Base-by-base conservation (phyloP, 2,888 invertebrate species). In the Cephus sareptanus region DNA sequence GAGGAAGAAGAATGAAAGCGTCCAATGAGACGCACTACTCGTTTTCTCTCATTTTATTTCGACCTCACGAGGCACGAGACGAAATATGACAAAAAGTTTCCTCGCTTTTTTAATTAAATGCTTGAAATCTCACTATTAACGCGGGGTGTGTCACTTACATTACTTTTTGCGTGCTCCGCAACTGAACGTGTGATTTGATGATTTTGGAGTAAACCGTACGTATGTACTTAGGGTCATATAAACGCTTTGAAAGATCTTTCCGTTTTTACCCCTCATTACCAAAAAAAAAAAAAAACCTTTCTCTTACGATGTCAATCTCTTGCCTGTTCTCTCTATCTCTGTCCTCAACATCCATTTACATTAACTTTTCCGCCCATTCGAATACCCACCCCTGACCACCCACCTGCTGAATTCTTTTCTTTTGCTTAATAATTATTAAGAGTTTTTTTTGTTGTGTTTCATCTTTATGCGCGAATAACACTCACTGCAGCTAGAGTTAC, bases 401-500 rank as follows among this genome's bases (percentile, higher is more conserved):
- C 74, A 74, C 74, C 74, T 74, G 74, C 74, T 74, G 74, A 74
- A 74, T 34, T 74, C 34, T 74, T 74, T 74, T 40, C 77, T 37
- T 76, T 75, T 77, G 75, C 80, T 80, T 74, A 74, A 74, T 69
- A 79, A 77, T 81, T 81, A 77, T 81, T 81, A 81, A 81, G 81
- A 81, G 81, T 81, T 81, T 81, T 87, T 87, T 87, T 87, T 89
- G 86, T 87, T 89, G 88, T 90, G 86, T 89, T 86, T 90, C 89
- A 89, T 87, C 90, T 89, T 86, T 90, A 90, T 91, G 89, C 91
- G 89, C 90, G 90, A 89, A 86, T 89, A 90, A 91, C 91, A 91
- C 91, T 91, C 91, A 91, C 91, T 91, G 90, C 89, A 90, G 88
- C 89, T 91, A 90, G 87, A 93, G 95, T 97, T 97, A 97, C 96